phyloP scores from a whole-genome alignment of 2,797 vertebrate species.

The Schizopygopsis malacanthus region DNA sequence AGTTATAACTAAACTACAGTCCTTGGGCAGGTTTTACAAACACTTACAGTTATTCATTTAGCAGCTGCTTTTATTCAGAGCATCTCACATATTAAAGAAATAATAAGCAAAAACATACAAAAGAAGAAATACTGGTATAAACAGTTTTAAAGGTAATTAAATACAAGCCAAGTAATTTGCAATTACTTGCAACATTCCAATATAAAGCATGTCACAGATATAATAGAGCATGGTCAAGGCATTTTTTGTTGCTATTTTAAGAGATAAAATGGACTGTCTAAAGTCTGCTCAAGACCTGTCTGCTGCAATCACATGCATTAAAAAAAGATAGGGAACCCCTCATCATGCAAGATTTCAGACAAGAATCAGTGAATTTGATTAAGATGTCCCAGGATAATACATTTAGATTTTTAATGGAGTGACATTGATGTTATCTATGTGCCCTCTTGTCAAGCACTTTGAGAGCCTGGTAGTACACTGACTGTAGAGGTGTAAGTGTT shows the following conservation, averaged over 20 bases:
- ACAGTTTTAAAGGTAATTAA: neutral
- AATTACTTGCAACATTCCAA: neutral
- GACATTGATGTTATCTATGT: conserved; percentile 10
- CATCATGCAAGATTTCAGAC: conserved; percentile 1
- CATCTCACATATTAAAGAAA: neutral
- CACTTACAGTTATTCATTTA: neutral
- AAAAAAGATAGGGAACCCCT: neutral
- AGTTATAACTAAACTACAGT: neutral
- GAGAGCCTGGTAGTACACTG: neutral
- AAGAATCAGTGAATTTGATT: neutral
- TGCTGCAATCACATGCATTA: neutral
- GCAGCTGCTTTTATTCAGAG: neutral
- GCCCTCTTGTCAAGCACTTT: neutral
- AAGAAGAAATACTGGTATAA: neutral
- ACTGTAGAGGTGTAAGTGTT: neutral
- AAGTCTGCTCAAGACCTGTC: neutral
- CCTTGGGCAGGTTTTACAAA: neutral
- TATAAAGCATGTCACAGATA: neutral
- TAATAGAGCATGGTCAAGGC: too few relatives aligned
- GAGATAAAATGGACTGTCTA: neutral
- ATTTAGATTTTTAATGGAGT: neutral
- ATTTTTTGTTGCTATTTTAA: neutral
- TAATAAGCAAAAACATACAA: neutral
- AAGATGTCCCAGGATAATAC: neutral
- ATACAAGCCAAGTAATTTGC: neutral